A percentile compares a stretch with the other conserved stretches of the same genome.
These are phyloP conservation scores for Aplochiton taeniatus DNA, from an alignment of 2,797 vertebrate species.

Conservation along the genomic window DNA sequence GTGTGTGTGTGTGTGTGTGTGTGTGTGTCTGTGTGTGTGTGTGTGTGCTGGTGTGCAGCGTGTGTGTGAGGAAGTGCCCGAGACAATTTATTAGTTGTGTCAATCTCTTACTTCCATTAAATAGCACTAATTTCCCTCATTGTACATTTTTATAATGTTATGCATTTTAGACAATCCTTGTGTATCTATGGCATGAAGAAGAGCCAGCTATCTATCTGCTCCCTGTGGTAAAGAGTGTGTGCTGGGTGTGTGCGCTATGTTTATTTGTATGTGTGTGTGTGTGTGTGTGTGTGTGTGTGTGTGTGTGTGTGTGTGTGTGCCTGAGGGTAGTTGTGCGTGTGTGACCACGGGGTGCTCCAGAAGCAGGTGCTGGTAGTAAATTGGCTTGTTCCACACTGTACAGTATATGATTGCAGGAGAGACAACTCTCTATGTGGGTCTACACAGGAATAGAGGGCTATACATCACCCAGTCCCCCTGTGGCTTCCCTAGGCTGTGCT, in stretches of 20 bases:
- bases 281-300: not conserved
- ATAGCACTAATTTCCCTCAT: too few species aligned
- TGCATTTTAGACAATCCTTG: too few species aligned
- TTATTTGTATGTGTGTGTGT: not conserved
- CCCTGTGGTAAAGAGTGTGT: too few species aligned
- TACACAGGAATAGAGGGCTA: conserved; percentile 26
- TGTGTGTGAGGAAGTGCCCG: too few species aligned
- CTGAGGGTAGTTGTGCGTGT: not conserved
- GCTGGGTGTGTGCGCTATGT: too few species aligned
- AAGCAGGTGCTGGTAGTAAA: conserved; percentile 21
- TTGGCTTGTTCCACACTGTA: too few species aligned
- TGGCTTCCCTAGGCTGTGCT: not conserved
- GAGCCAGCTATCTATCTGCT: too few species aligned
- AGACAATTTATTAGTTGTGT: too few species aligned
- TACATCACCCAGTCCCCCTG: conserved; percentile 25
- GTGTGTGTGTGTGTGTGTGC: not conserved
- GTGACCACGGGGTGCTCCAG: not conserved
- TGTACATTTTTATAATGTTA: too few species aligned
- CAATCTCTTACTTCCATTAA: too few species aligned
- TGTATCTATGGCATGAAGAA: too few species aligned
- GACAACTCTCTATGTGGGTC: not conserved
- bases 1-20: not conserved
- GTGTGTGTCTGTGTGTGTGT: not conserved
- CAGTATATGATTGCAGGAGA: not conserved
- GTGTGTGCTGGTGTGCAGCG: not conserved